Base-by-base conservation (phyloP, 2,888 invertebrate species). In the Drosophila eohydei region DNA sequence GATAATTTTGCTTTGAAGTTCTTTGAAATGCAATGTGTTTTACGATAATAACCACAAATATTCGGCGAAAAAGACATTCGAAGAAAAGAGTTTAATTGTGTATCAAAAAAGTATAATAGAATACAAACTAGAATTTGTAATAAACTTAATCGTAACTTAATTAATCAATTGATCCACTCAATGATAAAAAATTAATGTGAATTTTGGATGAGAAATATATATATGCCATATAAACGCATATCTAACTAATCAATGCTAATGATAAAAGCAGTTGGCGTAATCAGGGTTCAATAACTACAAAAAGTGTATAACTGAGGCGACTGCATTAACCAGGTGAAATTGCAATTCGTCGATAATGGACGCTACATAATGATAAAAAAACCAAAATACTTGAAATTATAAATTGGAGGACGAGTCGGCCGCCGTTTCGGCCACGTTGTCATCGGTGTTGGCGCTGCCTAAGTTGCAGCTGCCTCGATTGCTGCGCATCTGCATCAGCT, bases 351-450 rank as follows among this genome's bases (percentile, higher is more conserved):
- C 46, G 56, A 40, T 40, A 52, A 60, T 63, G 57, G 40, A 70
- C 48, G 32, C 26, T 36, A 44, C 16, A 41, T 30, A 41, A 21
- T 26, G 16, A 44, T n/a, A n/a, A 38, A n/a, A 50, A 21, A 21
- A 21, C 21, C 1, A 21, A 56, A 43, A 28, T 28, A 28, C 14
- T 46, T 32, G 32, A 16, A 38, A 40, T 56, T 62, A 90, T 60
- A 92, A 83, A 74, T 91, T 91, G 52, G 92, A 92, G 16, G 92
- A 92, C 4, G 92, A 92, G 78, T 92, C 92, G 38, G 89, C 91
- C 7, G 91, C 91, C 6, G 92, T 91, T 82, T 92, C 92, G 48
- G 91, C 90, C 36, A 89, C 90, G 69, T 86, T 90, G 74, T 84
- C 87, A 46, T 44, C 38, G 16, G 7, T 32, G 26, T 28, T 48